These are phyloP conservation scores for Eueremaeus valkanovi DNA, from an alignment of 2,888 invertebrate species.

Conservation along the genomic window DNA sequence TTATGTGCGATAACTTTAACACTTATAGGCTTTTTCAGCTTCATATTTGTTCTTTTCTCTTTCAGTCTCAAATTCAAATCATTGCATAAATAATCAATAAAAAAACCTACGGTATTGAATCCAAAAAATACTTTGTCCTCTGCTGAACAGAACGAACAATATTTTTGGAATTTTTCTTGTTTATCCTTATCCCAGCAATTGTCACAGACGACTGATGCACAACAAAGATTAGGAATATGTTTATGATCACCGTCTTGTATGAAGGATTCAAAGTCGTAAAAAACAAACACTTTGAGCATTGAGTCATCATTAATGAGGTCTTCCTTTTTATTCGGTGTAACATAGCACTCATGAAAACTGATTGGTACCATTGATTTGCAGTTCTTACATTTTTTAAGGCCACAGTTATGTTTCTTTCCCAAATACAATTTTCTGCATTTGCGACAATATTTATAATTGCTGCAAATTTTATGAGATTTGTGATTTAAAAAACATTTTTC, in stretches of 20 bases:
- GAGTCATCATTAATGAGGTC: not conserved
- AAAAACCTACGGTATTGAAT: not conserved
- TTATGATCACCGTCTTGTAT: not conserved
- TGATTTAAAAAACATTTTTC: not conserved
- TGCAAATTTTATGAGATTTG: not conserved
- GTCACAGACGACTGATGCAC: not conserved
- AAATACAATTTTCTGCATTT: not conserved
- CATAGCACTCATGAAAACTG: not conserved
- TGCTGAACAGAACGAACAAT: not conserved
- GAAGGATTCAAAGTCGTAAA: constrained; percentile 28
- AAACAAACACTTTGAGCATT: not conserved
- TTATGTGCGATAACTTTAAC: constrained; percentile 41
- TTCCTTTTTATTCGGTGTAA: not conserved
- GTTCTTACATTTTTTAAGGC: not conserved
- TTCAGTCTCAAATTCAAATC: not conserved
- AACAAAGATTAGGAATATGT: constrained; percentile 19
- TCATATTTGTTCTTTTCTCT: not conserved
- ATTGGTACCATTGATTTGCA: not conserved
- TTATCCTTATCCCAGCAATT: not conserved
- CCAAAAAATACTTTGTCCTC: not conserved
- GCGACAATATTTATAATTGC: not conserved
- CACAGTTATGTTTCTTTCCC: not conserved
- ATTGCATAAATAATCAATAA: not conserved
- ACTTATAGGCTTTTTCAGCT: not conserved
- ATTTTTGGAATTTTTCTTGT: not conserved